Evolutionary conservation across 2,113 vertebrate species (phyloP).

Genomic region (Eulacestoma nigropectus): DNA sequence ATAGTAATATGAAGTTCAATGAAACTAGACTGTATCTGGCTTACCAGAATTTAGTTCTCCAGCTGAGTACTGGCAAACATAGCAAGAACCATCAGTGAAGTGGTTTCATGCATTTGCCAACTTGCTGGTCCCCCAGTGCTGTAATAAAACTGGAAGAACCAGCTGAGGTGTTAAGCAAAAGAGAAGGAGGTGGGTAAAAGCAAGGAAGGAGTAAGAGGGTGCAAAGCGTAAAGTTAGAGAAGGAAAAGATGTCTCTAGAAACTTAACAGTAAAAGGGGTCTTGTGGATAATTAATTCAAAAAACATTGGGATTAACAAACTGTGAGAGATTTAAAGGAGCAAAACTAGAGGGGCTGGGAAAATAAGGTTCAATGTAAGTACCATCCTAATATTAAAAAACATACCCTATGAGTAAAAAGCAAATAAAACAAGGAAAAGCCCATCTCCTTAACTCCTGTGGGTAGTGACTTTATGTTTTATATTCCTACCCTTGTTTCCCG

Average conservation of each 20-base stretch:
- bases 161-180: not conserved
- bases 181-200: not conserved
- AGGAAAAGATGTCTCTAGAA: not conserved
- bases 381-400: not conserved
- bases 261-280: not conserved
- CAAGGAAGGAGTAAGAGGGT: not conserved
- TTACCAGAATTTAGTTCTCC: not conserved
- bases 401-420: not conserved
- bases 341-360: not conserved
- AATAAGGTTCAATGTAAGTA: not conserved
- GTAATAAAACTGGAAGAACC: not conserved
- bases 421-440: not conserved
- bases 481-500: not conserved
- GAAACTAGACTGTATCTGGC: not conserved
- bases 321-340: not conserved
- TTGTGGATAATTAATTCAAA: not conserved
- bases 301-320: not conserved
- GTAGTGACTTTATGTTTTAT: not conserved
- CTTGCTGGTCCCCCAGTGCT: not conserved
- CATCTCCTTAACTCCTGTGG: not conserved
- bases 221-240: not conserved
- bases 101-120: not conserved
- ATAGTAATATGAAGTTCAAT: fast-evolving
- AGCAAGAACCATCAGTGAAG: not conserved
- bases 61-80: not conserved